Evolutionary conservation across 1,140 invertebrate species (phyloP).

Genomic region (Caerostris extrusa): DNA sequence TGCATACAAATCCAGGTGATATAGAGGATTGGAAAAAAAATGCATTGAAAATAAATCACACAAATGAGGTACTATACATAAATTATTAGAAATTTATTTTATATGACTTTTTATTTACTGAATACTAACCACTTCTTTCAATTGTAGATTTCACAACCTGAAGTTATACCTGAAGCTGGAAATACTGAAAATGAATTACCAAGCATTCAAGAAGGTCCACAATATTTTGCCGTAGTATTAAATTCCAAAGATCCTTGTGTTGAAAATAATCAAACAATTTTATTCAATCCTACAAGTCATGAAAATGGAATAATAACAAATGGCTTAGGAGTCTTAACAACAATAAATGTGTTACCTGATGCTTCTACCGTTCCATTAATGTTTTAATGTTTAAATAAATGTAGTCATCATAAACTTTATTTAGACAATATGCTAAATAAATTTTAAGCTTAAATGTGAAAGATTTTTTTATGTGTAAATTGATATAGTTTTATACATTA

Average conservation of each 20-base stretch:
- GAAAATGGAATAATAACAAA: conserved; percentile 67
- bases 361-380: conserved; percentile 76
- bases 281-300: conserved; percentile 8
- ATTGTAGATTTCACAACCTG: conserved; percentile 1
- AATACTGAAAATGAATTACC: conserved; percentile 56
- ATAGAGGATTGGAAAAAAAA: background rate
- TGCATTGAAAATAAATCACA: background rate
- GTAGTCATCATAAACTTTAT: background rate
- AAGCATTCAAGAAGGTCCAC: conserved; percentile 24
- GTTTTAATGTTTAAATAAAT: conserved; percentile 55
- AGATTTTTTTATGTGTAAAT: background rate
- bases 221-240: conserved; percentile 75
- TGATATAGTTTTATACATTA: background rate
- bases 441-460: background rate
- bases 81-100: background rate
- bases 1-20: conserved; percentile 77
- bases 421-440: background rate
- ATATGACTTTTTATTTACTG: background rate
- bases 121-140: background rate
- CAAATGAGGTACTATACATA: background rate
- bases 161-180: background rate
- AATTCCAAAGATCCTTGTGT: conserved; percentile 69
- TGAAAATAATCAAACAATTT: conserved; percentile 59
- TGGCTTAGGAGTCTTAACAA: conserved; percentile 77
- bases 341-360: conserved; percentile 78